Conservation (phyloP, 35 echinoderm and acorn worm genomes). For the Holothuria glaberrima region DNA sequence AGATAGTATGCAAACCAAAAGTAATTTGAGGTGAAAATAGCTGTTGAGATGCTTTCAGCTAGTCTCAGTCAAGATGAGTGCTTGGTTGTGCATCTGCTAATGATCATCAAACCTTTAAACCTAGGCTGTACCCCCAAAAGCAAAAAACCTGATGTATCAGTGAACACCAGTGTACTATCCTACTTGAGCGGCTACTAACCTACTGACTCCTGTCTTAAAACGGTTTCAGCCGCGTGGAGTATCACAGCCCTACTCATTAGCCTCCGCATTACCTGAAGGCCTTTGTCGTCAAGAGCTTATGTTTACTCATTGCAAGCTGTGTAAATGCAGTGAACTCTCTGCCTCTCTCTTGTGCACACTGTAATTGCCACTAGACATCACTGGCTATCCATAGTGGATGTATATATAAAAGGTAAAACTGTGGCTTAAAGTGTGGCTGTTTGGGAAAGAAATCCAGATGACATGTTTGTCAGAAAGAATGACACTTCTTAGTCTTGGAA, state of each 20-base stretch:
- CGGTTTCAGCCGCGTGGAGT: conserved; percentile 16
- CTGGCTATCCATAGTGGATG: conserved; percentile 37
- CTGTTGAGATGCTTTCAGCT: no score
- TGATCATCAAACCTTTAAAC: no score
- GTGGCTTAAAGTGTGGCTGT: no score
- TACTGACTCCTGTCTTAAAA: background rate
- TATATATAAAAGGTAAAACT: no score
- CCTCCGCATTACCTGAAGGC: conserved; percentile 45
- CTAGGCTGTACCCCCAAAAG: no score
- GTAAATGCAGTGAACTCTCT: conserved; percentile 48
- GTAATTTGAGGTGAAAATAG: no score
- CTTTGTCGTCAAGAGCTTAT: conserved; percentile 39
- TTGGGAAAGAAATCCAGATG: background rate
- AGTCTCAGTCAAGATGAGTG: no score
- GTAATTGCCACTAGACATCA: conserved; percentile 63
- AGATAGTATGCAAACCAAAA: no score
- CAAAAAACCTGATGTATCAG: no score
- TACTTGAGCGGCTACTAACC: no score
- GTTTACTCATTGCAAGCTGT: conserved; percentile 61
- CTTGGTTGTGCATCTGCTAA: no score
- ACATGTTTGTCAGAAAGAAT: background rate
- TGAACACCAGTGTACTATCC: no score
- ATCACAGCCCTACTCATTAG: conserved; percentile 49
- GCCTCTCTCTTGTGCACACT: conserved; percentile 18
- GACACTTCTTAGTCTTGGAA: background rate